Percentiles rank a stretch among this genome's conserved stretches.
Conservation (phyloP, 2,888 invertebrate species). For the Nomada ferruginata region DNA sequence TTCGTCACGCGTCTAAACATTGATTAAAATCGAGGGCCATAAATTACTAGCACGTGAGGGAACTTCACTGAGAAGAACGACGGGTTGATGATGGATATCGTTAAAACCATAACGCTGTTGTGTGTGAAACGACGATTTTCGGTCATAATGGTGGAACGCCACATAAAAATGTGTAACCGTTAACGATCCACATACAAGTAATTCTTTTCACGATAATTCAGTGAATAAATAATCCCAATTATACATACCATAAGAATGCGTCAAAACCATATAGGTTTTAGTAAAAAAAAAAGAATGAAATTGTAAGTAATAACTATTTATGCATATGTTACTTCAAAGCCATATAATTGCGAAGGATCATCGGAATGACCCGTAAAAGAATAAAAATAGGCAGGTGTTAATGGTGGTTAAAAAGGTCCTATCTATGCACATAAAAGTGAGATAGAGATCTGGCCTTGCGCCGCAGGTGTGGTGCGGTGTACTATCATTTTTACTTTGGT, state of each 20-base stretch:
- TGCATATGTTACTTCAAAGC: not conserved
- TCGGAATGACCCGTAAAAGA: not conserved
- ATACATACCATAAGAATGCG: no score
- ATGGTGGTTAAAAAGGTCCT: conserved; percentile 58
- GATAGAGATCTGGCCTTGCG: conserved; percentile 79
- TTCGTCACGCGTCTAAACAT: conserved; percentile 48
- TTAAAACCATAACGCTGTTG: conserved; percentile 80
- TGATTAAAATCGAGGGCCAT: conserved; percentile 58
- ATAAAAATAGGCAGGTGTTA: conserved; percentile 15
- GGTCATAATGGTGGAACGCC: conserved; percentile 18
- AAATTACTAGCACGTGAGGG: conserved; percentile 68
- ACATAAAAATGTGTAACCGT: conserved; percentile 20
- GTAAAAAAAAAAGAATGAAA: not conserved
- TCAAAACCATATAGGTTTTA: no score
- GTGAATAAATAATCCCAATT: conserved; percentile 5
- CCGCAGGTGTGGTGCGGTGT: conserved; percentile 76
- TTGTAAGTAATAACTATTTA: no score
- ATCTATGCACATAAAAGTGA: conserved; percentile 46
- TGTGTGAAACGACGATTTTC: conserved; percentile 38
- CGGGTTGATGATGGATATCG: conserved; percentile 77
- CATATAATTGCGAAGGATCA: not conserved
- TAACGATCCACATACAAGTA: conserved; percentile 1
- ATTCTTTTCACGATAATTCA: conserved; percentile 20
- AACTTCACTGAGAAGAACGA: conserved; percentile 51
- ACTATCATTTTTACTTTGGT: conserved; percentile 61